Conservation (phyloP, 2,888 invertebrate species). For the Sympetrum striolatum region DNA sequence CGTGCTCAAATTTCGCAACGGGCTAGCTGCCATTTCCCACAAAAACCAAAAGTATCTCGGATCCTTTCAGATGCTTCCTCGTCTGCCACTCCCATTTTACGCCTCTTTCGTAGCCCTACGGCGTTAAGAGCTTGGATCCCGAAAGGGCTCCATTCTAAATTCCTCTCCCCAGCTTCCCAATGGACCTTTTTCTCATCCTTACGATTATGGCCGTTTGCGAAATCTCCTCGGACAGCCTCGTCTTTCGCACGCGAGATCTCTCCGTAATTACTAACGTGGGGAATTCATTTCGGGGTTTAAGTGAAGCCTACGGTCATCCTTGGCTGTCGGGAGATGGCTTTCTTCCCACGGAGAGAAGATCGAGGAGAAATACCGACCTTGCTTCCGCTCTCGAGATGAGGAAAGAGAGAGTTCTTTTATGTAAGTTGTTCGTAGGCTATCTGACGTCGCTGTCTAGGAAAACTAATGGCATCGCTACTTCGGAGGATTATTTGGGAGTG, state of each 20-base stretch:
- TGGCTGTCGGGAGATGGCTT: background rate
- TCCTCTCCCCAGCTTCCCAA: background rate
- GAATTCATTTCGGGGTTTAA: background rate
- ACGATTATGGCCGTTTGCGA: background rate
- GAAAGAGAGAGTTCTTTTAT: background rate
- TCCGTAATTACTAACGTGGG: background rate
- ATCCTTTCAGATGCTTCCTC: too few species aligned
- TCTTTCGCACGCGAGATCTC: background rate
- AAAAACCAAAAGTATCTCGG: too few species aligned
- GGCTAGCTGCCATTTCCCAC: too few species aligned
- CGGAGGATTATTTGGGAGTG: background rate
- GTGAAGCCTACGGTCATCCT: background rate
- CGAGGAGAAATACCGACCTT: background rate
- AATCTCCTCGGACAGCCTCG: background rate
- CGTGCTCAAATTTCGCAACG: too few species aligned
- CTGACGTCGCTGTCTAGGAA: background rate
- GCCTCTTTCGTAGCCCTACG: too few species aligned
- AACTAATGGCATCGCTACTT: background rate
- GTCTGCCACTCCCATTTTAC: too few species aligned
- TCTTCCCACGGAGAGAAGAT: background rate
- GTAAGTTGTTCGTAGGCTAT: background rate
- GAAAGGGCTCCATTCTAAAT: too few species aligned
- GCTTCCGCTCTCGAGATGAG: background rate
- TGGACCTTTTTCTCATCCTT: background rate
- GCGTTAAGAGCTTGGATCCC: too few species aligned